Conservation (phyloP, 2,113 vertebrate genomes). For the Ammodytes dubius region DNA sequence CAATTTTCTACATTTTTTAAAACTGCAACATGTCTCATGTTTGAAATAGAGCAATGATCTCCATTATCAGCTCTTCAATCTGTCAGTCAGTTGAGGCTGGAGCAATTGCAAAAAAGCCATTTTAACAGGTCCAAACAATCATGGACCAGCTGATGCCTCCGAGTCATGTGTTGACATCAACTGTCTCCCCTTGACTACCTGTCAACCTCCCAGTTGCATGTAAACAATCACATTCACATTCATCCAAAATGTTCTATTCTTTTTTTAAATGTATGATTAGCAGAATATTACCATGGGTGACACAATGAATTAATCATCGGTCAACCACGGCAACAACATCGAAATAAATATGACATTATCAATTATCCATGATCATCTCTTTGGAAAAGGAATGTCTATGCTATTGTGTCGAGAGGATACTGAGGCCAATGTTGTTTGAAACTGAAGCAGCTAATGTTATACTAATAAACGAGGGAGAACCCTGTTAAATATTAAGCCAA, state of each 20-base stretch:
- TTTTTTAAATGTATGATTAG: background rate
- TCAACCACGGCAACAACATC: constrained; percentile 61
- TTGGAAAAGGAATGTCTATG: constrained; percentile 34
- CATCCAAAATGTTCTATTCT: constrained; percentile 34
- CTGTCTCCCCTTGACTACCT: constrained; percentile 29
- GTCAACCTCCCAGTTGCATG: constrained; percentile 1
- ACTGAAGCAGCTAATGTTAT: constrained; percentile 11
- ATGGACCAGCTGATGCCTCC: constrained; percentile 49
- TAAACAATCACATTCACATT: constrained; percentile 26
- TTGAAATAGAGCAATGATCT: constrained; percentile 46
- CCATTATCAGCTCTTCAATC: constrained; percentile 20
- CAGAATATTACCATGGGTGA: constrained; percentile 33
- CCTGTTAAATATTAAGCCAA: constrained; percentile 7
- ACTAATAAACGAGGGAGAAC: constrained; percentile 4
- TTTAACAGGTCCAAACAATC: constrained; percentile 49
- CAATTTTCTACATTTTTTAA: constrained; percentile 72
- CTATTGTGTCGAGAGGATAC: constrained; percentile 11
- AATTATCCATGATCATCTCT: constrained; percentile 67
- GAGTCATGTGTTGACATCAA: constrained; percentile 55
- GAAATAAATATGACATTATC: constrained; percentile 62
- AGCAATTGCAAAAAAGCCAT: constrained; percentile 45
- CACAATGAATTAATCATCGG: constrained; percentile 59
- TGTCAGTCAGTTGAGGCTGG: constrained; percentile 20
- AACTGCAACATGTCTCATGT: constrained; percentile 56
- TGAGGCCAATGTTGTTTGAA: constrained; percentile 8